Evolutionary conservation across 2,888 invertebrate genomes (phyloP).

Genomic region (Caenorhabditis japonica): DNA sequence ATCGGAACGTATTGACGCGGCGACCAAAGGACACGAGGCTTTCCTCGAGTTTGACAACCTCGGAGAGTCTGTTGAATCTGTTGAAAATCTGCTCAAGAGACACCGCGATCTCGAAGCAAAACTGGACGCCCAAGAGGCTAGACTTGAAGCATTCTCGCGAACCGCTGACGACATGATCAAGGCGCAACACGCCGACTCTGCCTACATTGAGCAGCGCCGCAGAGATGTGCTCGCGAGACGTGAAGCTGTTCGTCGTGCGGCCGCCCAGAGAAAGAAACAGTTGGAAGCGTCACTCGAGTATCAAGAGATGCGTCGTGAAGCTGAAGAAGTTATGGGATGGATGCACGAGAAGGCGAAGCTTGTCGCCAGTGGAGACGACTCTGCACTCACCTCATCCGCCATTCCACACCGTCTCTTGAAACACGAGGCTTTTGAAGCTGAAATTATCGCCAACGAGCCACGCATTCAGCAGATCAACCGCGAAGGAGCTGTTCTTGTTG

Average conservation of each 20-base stretch:
- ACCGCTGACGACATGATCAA: constrained; percentile 87
- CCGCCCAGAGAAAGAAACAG: constrained; percentile 83
- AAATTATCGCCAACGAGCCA: constrained; percentile 79
- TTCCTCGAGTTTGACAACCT: constrained; percentile 88
- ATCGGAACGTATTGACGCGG: constrained; percentile 95
- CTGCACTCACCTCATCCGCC: constrained; percentile 80
- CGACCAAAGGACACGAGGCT: constrained; percentile 92
- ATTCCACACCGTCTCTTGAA: constrained; percentile 79
- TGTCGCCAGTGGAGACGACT: constrained; percentile 60
- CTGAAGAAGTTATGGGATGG: constrained; percentile 88
- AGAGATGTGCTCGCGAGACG: constrained; percentile 82
- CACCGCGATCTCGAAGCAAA: constrained; percentile 94
- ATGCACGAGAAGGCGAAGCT: constrained; percentile 91
- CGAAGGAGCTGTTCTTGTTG: constrained; percentile 83
- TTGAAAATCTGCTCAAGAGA: constrained; percentile 90
- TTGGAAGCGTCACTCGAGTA: constrained; percentile 89
- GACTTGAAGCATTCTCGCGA: constrained; percentile 87
- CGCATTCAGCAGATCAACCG: constrained; percentile 78
- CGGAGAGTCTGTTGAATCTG: constrained; percentile 82
- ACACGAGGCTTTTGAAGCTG: constrained; percentile 80
- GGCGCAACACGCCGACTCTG: constrained; percentile 81
- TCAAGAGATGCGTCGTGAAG: constrained; percentile 92
- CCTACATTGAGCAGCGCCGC: constrained; percentile 78
- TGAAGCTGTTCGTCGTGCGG: constrained; percentile 81
- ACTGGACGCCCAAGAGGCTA: constrained; percentile 91